Evolutionary conservation across 2,113 vertebrate species (phyloP).

Genomic region (Ceyx melanurus): DNA sequence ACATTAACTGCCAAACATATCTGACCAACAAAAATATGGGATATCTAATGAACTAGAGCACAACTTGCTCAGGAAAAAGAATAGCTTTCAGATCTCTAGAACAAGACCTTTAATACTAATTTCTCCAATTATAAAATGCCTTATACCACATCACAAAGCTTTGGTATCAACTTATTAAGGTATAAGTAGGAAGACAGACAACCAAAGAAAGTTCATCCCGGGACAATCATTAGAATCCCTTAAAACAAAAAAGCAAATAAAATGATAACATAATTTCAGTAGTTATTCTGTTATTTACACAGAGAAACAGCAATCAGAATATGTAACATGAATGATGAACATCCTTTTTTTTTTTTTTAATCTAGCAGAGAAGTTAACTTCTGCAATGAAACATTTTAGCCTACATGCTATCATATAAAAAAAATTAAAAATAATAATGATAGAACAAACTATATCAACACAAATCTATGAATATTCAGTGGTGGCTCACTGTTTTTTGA

Average conservation of each 20-base stretch:
- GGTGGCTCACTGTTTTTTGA: background rate
- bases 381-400: background rate
- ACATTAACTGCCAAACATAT: no score
- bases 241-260: background rate
- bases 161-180: rapidly evolving
- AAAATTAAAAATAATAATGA: background rate
- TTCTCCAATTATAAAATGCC: background rate
- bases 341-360: background rate
- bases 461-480: background rate
- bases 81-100: background rate
- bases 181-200: background rate
- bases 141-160: background rate
- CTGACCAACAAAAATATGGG: background rate
- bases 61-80: background rate
- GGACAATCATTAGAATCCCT: background rate
- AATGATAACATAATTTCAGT: background rate
- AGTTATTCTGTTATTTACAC: background rate
- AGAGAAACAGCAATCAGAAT: background rate
- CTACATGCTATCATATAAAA: background rate
- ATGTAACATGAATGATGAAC: rapidly evolving
- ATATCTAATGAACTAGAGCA: background rate
- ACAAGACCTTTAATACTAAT: background rate
- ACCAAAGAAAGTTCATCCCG: background rate
- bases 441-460: background rate
- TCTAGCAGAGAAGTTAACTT: background rate